These are phyloP conservation scores for Acanthosepion esculentum DNA, from an alignment of 2,888 invertebrate genomes.

Conservation along the genomic window DNA sequence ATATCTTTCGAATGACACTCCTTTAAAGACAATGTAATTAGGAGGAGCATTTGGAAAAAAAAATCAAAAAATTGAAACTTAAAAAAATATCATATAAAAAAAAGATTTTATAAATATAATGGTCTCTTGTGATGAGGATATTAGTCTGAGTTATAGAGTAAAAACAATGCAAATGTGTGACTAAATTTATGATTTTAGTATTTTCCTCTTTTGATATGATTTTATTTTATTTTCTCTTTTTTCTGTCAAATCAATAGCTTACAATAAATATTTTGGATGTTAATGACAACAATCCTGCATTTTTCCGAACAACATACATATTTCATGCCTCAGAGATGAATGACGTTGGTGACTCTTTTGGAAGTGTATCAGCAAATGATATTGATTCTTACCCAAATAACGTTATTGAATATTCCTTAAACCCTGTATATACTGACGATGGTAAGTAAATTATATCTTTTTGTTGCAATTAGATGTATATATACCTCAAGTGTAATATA, in stretches of 20 bases:
- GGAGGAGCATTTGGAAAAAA: too few species aligned
- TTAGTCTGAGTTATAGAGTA: too few species aligned
- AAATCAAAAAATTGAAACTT: too few species aligned
- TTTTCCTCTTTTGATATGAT: neutral
- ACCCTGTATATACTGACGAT: slow-evolving; percentile 45
- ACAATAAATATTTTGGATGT: neutral
- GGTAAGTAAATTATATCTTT: neutral
- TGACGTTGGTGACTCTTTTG: slow-evolving; percentile 49
- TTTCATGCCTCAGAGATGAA: neutral
- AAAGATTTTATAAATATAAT: too few species aligned
- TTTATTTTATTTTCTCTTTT: neutral
- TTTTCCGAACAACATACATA: neutral
- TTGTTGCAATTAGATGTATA: neutral
- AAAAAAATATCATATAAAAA: too few species aligned
- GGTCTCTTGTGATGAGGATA: too few species aligned
- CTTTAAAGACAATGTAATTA: too few species aligned
- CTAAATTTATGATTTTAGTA: neutral
- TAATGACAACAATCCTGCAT: slow-evolving; percentile 38
- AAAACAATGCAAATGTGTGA: too few species aligned
- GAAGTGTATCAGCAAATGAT: slow-evolving; percentile 59
- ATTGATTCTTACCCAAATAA: slow-evolving; percentile 60
- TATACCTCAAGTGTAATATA: too few species aligned
- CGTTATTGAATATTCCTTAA: slow-evolving; percentile 55
- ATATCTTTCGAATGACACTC: too few species aligned
- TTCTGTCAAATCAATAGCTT: neutral